These are phyloP conservation scores for Xerus inauris DNA, from an alignment of 2,113 vertebrate genomes.

Conservation along the genomic window DNA sequence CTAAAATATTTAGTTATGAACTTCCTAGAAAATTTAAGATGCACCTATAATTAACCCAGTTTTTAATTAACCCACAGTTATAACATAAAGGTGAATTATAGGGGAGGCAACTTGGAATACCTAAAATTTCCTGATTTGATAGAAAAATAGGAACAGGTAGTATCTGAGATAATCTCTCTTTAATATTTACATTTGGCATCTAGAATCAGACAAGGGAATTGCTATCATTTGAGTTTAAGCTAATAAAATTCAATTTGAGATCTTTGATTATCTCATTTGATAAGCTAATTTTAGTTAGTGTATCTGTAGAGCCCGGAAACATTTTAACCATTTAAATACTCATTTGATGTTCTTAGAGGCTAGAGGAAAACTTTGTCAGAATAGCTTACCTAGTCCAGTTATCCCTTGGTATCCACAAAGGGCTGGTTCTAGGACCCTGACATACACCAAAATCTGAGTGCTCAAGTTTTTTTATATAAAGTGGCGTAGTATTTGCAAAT, in stretches of 20 bases:
- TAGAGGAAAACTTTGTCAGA: neutral
- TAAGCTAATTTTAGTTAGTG: neutral
- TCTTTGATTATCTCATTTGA: constrained; percentile 2
- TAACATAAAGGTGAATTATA: neutral
- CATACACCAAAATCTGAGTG: neutral
- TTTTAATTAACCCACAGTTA: neutral
- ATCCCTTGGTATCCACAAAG: neutral
- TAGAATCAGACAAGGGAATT: neutral
- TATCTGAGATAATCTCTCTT: neutral
- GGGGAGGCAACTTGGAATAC: neutral
- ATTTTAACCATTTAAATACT: neutral
- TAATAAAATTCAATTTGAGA: constrained; percentile 8
- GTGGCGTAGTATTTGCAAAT: neutral
- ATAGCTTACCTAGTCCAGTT: neutral
- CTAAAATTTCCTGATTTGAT: neutral
- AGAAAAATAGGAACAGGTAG: neutral
- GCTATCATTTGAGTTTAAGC: neutral
- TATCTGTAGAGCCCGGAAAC: neutral
- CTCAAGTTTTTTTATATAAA: neutral
- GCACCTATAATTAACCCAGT: neutral
- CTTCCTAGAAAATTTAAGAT: neutral
- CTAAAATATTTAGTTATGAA: neutral
- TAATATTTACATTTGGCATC: constrained; percentile 25
- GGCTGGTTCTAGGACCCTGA: neutral
- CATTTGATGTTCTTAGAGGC: neutral